These are phyloP conservation scores for Serilophus lunatus DNA, from an alignment of 2,113 vertebrate genomes.

Conservation along the genomic window DNA sequence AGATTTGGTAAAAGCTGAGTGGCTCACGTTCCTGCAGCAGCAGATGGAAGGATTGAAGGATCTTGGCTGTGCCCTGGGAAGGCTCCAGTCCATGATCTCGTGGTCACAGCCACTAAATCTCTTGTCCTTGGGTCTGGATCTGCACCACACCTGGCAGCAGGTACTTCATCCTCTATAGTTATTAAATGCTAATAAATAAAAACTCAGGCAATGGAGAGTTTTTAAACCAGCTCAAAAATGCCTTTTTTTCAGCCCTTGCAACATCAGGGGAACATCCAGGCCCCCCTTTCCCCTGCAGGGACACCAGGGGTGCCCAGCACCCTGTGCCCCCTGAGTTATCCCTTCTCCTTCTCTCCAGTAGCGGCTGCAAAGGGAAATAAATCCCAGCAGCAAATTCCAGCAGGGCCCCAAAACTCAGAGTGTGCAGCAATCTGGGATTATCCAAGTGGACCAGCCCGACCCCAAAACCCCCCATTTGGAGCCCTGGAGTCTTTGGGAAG, in stretches of 20 bases:
- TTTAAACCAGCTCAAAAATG: not conserved
- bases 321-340: not conserved
- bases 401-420: not conserved
- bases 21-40: not conserved
- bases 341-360: too few relatives aligned
- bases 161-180: not conserved
- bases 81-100: fast-evolving
- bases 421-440: not conserved
- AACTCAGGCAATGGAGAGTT: too few relatives aligned
- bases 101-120: not conserved
- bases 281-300: not conserved
- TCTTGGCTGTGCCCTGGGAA: fast-evolving
- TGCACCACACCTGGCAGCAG: not conserved
- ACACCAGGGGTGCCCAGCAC: not conserved
- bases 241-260: not conserved
- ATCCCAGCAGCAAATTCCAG: not conserved
- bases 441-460: not conserved
- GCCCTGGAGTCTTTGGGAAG: not conserved
- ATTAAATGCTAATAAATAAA: not conserved
- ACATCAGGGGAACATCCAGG: fast-evolving
- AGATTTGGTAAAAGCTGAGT: not conserved
- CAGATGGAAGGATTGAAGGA: not conserved
- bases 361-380: not conserved
- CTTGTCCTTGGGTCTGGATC: not conserved
- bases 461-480: fast-evolving